Evolutionary conservation across 1,140 invertebrate species (phyloP).

Genomic region (Eriosoma lanigerum): DNA sequence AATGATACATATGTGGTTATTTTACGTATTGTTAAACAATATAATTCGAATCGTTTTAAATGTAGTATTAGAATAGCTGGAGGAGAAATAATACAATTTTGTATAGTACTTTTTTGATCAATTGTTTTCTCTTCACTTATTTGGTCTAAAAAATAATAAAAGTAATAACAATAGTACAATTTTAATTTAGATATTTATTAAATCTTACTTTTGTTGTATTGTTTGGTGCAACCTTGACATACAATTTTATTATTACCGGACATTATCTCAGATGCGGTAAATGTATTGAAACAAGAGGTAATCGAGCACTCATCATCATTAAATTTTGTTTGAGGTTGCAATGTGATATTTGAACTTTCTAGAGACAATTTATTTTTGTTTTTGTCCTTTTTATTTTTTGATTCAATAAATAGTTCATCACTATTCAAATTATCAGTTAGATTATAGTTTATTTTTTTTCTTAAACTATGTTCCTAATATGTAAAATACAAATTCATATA

Average conservation of each 20-base stretch:
- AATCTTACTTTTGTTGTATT: slow-evolving; percentile 62
- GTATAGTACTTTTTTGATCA: slow-evolving; percentile 87
- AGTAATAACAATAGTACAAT: slow-evolving; percentile 20
- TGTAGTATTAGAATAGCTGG: slow-evolving; percentile 93
- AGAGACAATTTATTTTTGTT: slow-evolving; percentile 40
- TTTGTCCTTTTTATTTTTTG: slow-evolving; percentile 41
- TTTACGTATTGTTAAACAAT: slow-evolving; percentile 70
- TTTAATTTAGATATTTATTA: background rate
- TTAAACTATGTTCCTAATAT: slow-evolving; percentile 34
- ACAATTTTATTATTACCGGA: slow-evolving; percentile 88
- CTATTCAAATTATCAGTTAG: slow-evolving; percentile 43
- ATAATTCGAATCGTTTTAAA: slow-evolving; percentile 84
- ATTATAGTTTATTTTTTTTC: no score
- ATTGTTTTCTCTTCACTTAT: slow-evolving; percentile 72
- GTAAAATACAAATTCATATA: no score
- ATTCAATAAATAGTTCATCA: slow-evolving; percentile 41
- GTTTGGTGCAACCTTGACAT: slow-evolving; percentile 84
- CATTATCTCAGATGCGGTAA: slow-evolving; percentile 85
- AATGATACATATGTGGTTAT: slow-evolving; percentile 85
- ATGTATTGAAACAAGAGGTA: slow-evolving; percentile 86
- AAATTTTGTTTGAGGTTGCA: slow-evolving; percentile 56
- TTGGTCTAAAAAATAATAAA: slow-evolving; percentile 57
- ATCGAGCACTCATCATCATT: slow-evolving; percentile 79
- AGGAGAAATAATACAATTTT: slow-evolving; percentile 84
- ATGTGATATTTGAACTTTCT: slow-evolving; percentile 41